These are phyloP conservation scores for Bolborhynchus lineola DNA, from an alignment of 2,113 vertebrate species.

Conservation along the genomic window DNA sequence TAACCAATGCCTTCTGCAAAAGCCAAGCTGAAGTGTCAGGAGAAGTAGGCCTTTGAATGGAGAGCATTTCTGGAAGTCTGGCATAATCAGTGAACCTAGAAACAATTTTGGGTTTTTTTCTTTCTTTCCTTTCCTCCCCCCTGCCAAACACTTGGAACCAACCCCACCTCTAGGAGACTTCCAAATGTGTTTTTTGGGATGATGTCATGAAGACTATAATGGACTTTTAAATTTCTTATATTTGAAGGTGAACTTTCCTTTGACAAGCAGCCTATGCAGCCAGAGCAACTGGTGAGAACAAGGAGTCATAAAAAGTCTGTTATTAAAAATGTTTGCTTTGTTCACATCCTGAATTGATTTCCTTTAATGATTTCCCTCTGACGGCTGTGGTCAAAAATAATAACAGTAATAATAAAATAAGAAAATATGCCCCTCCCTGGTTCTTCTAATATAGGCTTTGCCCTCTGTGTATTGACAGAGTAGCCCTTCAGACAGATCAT, in stretches of 20 bases:
- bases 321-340: slow-evolving; percentile 50
- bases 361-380: slow-evolving; percentile 46
- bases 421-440: not conserved
- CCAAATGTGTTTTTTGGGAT: not conserved
- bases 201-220: not conserved
- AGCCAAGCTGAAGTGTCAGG: not conserved
- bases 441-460: not conserved
- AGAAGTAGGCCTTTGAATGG: not conserved
- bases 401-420: slow-evolving; percentile 14
- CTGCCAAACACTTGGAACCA: not conserved
- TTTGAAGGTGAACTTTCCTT: slow-evolving; percentile 35
- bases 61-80: not conserved
- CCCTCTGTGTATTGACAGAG: not conserved
- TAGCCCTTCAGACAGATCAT: not conserved
- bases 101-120: not conserved
- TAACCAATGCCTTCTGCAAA: not conserved
- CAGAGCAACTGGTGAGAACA: slow-evolving; percentile 19
- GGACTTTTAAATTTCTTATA: not conserved
- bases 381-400: slow-evolving; percentile 16
- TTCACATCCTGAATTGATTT: slow-evolving; percentile 62
- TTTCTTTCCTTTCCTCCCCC: rapidly evolving
- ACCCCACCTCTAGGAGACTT: not conserved
- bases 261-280: not conserved
- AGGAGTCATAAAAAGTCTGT: slow-evolving; percentile 36
- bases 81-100: not conserved